phyloP scores from a whole-genome alignment of 2,797 vertebrate genomes.

The Emys orbicularis region DNA sequence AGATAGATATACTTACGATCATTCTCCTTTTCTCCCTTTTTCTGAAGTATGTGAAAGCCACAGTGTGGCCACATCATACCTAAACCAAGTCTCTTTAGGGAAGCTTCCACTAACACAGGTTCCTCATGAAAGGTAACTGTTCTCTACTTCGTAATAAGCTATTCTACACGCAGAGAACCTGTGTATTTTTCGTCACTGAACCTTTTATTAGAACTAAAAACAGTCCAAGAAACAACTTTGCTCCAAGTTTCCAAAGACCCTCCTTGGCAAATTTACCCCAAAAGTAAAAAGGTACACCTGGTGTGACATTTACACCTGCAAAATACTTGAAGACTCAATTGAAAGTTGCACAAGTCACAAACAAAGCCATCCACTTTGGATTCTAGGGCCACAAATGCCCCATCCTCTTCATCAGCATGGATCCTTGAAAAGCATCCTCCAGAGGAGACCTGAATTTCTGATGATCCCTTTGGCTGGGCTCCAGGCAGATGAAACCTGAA shows the following conservation, averaged over 20 bases:
- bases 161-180: slow-evolving; percentile 45
- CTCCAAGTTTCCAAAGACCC: slow-evolving; percentile 9
- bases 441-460: slow-evolving; percentile 29
- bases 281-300: background rate
- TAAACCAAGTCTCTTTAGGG: slow-evolving; percentile 22
- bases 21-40: background rate
- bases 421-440: background rate
- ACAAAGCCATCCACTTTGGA: slow-evolving; percentile 18
- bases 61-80: background rate
- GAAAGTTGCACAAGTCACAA: slow-evolving; percentile 23
- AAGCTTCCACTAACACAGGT: slow-evolving; percentile 44
- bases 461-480: background rate
- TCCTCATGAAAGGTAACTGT: slow-evolving; percentile 30
- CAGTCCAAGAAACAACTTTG: background rate
- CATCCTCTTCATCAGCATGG: fast-evolving
- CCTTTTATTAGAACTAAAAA: slow-evolving; percentile 48
- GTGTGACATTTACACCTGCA: background rate
- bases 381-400: slow-evolving; percentile 41
- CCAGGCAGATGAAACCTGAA: slow-evolving; percentile 32
- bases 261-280: background rate
- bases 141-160: slow-evolving; percentile 39
- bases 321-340: background rate
- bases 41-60: slow-evolving; percentile 9
- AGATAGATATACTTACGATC: slow-evolving; percentile 22
- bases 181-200: background rate